These are phyloP conservation scores for Zaprionus taronus DNA, from an alignment of 1,140 invertebrate species.

Conservation along the genomic window DNA sequence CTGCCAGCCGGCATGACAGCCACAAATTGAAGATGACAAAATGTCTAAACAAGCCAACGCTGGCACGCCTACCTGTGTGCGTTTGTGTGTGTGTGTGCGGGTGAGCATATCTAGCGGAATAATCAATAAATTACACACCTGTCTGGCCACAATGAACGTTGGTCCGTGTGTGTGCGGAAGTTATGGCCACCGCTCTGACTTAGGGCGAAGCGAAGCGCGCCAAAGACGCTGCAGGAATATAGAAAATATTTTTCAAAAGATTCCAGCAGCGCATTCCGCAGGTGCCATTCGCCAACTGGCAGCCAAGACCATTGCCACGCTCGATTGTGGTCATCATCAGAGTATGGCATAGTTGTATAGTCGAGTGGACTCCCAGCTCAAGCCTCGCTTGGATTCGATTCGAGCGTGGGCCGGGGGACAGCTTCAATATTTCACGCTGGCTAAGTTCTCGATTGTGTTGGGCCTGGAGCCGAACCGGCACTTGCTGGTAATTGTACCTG, in stretches of 20 bases:
- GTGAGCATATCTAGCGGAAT: constrained; percentile 76
- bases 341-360: constrained; percentile 1
- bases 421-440: constrained; percentile 80
- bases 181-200: constrained; percentile 64
- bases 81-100: constrained; percentile 20
- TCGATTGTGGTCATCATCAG: constrained; percentile 8
- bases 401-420: constrained; percentile 11
- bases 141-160: constrained; percentile 74
- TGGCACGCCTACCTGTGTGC: constrained; percentile 35
- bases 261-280: constrained; percentile 77
- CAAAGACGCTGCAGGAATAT: constrained; percentile 32
- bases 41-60: constrained; percentile 75
- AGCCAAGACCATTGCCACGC: constrained; percentile 23
- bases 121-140: constrained; percentile 84
- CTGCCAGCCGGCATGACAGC: constrained; percentile 70
- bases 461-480: constrained; percentile 46
- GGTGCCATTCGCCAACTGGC: constrained; percentile 61
- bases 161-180: constrained; percentile 31
- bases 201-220: not conserved
- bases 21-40: constrained; percentile 84
- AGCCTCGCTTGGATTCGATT: not conserved
- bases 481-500: constrained; percentile 75
- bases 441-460: constrained; percentile 77
- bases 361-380: constrained; percentile 1
- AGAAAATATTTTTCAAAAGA: constrained; percentile 79